Percentiles rank a stretch among this genome's conserved stretches.
phyloP scores from a whole-genome alignment of 2,888 invertebrate genomes.

The Labia minor region DNA sequence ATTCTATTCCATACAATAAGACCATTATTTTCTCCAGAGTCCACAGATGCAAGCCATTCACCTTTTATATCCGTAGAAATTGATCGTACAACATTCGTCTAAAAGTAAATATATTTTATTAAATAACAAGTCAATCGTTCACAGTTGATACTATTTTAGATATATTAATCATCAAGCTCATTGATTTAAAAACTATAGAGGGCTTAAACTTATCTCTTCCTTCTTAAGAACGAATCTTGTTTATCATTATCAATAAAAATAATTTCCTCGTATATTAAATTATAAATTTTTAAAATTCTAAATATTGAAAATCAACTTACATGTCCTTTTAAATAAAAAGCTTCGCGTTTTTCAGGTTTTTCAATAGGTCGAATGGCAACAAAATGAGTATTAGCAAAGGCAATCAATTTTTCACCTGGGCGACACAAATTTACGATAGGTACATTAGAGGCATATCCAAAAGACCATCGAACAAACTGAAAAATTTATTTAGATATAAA shows the following conservation, averaged over 20 bases:
- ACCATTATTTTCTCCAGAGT: slow-evolving; percentile 44
- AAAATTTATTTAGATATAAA: no score
- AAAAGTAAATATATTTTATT: slow-evolving; percentile 28
- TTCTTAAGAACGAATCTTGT: no score
- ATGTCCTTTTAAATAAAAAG: slow-evolving; percentile 16
- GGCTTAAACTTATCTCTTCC: no score
- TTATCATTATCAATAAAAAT: no score
- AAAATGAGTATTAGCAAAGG: neutral
- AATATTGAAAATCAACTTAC: slow-evolving; percentile 18
- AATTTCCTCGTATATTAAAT: no score
- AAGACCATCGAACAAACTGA: neutral
- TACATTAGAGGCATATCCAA: neutral
- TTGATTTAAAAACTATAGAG: no score
- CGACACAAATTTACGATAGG: neutral
- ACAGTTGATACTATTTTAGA: no score
- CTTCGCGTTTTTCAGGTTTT: neutral
- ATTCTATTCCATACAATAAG: slow-evolving; percentile 49
- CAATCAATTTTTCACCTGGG: neutral
- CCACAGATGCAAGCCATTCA: slow-evolving; percentile 49
- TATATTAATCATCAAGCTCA: no score
- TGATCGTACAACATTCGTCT: slow-evolving; percentile 44
- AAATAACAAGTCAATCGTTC: no score
- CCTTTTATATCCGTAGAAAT: slow-evolving; percentile 42
- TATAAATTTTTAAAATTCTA: no score
- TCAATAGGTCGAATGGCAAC: neutral